Base-by-base conservation (phyloP, 37 sponge, comb jelly and placozoan species). In the Mnemiopsis leidyi region DNA sequence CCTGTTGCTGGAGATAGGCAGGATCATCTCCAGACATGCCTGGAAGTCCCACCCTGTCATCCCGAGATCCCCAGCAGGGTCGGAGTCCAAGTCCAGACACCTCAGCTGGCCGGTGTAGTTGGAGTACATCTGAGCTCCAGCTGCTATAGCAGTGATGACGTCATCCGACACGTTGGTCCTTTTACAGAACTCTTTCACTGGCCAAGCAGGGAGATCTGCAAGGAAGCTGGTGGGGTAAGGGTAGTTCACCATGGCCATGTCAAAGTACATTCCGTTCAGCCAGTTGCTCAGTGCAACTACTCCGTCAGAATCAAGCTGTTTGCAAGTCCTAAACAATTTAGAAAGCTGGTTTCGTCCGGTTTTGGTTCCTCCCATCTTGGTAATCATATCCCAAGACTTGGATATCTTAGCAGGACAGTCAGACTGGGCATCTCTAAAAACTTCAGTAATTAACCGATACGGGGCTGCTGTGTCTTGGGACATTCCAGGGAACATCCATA, bases 231-330 rank as follows among this genome's bases (percentile, higher is more conserved):
- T 96, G 0, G 97, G 95, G 77, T 98, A 98, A 35, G 99, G 99
- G 76, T 98, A 98, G 94, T 98, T 95, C 36, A 95, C 95, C 99
- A 98, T 98, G 31, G 97, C 97, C 94, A 98, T 76, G 18, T 79
- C 93, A 13, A 95, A 94, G 94, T 96, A 96, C 30, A 94, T 92
- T 69, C 94, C 95, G 0, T 93, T 76, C 29, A 96, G 95, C 98
- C 98, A 97, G 38, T 94, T 95, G 16, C 69, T 71, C 67, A 97
- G 83, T 79, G 95, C 93, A 0, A 94, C 38, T 16, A 95, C 96
- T 94, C 95, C 39, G 0, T 82, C 38, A 38, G 21, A 1, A 24
- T 28, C 0, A 20, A 76, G 32, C 0, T 3, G 38, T 36, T 48
- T 7, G 9, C 76, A 38, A 0, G 35, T 30, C 13, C 32, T 92